Evolutionary conservation across 2,797 vertebrate species (phyloP), one percentile per base, ranked within the genome.

Genomic region (Sphenodon punctatus): DNA sequence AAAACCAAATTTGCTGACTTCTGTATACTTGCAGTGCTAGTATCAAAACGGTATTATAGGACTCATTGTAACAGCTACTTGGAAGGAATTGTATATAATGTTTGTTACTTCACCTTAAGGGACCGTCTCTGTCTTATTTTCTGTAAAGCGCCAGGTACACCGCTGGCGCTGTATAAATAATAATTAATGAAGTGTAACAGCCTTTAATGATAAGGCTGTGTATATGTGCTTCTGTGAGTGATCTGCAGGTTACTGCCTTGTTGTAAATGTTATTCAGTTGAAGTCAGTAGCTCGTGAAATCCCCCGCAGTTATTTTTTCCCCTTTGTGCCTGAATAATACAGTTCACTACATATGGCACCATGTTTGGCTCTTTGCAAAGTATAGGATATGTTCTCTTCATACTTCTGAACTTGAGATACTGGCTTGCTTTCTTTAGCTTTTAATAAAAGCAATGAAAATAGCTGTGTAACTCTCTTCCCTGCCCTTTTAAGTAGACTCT

Each of bases 401-500:
- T n/a, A n/a, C n/a, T n/a, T n/a, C n/a, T n/a, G n/a, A n/a, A n/a
- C n/a, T n/a, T n/a, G n/a, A n/a, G n/a, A n/a, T n/a, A n/a, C n/a
- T n/a, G n/a, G n/a, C n/a, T n/a, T n/a, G 34, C 53, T 56, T 56
- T 12, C 53, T 32, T 56, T 32, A 56, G 27, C 30, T 56, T 53
- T 55, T 39, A 48, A 25, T 23, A 38, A 22, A 55, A 84, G 6
- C 6, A 38, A 22, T 66, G 45, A 63, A 61, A 48, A 2, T 58
- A 32, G 48, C 48, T 43, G 6, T 23, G 76, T 82, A 76, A 22
- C 34, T 82, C 75, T 30, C 78, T 2, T 69, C 86, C 77, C 69
- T 7, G 20, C 22, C 13, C 58, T 58, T 36, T 16, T 36, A 36
- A 23, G 20, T 14, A 58, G 32, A 22, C 23, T 34, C 60, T 88